Evolutionary conservation across 2,888 invertebrate genomes (phyloP), one percentile per base, ranked within the genome.

Genomic region (Drosophila peninsularis): DNA sequence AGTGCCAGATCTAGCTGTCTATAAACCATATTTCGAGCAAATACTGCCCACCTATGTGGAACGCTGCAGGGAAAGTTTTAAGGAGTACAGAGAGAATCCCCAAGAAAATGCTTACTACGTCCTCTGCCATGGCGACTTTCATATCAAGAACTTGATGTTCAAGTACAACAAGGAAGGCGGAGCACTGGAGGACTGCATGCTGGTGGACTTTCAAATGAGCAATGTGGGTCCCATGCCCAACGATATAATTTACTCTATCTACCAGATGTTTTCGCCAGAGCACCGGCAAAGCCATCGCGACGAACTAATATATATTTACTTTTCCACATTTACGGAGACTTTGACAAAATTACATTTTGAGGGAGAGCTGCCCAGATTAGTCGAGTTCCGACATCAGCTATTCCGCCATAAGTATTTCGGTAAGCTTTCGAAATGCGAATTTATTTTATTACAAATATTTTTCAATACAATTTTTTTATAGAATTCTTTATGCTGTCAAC

Each of bases 51-150:
- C 5, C 19, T 78, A 62, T 11, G 7, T 78, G 34, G 7, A 55
- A 11, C 68, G 53, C 7, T 32, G 68, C 17, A 27, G 11, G 10
- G 42, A 47, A 4, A 44, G 57, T 2, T 68, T 67, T 27, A 41
- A 1, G 11, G 74, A 72, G 21, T 11, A 66, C 17, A 62, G 81
- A 0, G 13, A 47, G 11, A 71, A 63, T 42, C 70, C 44, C 0
- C 37, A 58, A 14, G 92, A 30, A 5, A 57, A 69, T 34, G 47
- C 34, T 0, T 86, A 68, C 32, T 86, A 82, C 21, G 88, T 87
- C 0, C 76, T 91, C 4, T 82, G 80, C 54, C 91, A 91, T 58
- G 91, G 91, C 0, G 91, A 91, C 61, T 88, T 91, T 34, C 91
- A 91, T 60, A 52, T 67, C 7, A 85, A 83, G 27, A 91, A 91